These are phyloP conservation scores for Copidosoma aretas DNA, from an alignment of 2,888 invertebrate species.

Conservation along the genomic window DNA sequence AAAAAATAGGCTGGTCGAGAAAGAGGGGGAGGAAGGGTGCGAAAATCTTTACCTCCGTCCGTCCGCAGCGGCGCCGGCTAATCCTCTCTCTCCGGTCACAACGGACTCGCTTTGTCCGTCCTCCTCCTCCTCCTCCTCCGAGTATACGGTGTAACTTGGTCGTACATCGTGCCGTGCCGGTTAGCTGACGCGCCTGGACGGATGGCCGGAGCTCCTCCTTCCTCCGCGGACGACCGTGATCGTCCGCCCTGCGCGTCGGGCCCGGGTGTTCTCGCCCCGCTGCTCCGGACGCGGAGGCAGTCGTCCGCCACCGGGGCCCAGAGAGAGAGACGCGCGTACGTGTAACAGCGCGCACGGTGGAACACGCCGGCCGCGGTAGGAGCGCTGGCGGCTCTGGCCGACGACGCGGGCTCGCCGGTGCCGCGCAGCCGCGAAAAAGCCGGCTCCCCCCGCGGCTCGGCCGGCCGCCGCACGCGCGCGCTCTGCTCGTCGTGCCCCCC, in stretches of 20 bases:
- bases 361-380: neutral
- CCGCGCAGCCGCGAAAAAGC: conserved; percentile 39
- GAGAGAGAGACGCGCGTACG: neutral
- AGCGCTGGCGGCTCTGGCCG: neutral
- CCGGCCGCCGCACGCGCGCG: conserved; percentile 5
- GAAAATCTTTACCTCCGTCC: too few relatives aligned
- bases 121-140: too few relatives aligned
- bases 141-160: too few relatives aligned
- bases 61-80: too few relatives aligned
- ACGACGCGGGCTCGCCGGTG: conserved; percentile 13
- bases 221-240: neutral
- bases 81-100: too few relatives aligned
- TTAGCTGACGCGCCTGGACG: too few relatives aligned
- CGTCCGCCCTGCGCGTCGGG: neutral
- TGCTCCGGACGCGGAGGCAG: neutral
- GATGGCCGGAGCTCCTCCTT: too few relatives aligned
- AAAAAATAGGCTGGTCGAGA: too few relatives aligned
- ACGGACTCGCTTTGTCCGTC: too few relatives aligned
- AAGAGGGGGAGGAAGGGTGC: too few relatives aligned
- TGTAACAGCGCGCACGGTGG: conserved; percentile 7
- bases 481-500: neutral
- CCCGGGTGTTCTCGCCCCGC: neutral
- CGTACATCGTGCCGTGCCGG: too few relatives aligned
- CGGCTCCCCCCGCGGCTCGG: conserved; percentile 17
- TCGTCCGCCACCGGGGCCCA: too few relatives aligned